Conservation (phyloP, 2,113 vertebrate species). For the Jaculus jaculus region DNA sequence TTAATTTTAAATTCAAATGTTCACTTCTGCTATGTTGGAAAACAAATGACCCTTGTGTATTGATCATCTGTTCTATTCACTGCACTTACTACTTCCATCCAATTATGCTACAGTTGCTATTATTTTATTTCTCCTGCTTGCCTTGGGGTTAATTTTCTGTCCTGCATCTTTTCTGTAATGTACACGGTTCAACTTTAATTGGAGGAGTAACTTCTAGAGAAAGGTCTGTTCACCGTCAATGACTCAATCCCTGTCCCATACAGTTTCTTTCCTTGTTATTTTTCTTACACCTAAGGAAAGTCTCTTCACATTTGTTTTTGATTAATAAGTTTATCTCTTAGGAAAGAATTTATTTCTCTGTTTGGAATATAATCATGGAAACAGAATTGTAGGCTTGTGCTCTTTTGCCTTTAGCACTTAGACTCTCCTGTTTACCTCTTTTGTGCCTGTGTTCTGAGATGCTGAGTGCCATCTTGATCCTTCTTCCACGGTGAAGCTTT, state of each 20-base stretch:
- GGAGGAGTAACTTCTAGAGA: background rate
- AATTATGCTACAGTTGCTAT: background rate
- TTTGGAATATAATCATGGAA: background rate
- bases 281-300: background rate
- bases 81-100: background rate
- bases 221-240: background rate
- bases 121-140: background rate
- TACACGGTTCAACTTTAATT: background rate
- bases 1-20: slow-evolving; percentile 12
- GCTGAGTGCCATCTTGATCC: background rate
- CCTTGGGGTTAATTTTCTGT: background rate
- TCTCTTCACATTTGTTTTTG: background rate
- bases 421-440: background rate
- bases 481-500: background rate
- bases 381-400: background rate
- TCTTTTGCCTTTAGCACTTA: background rate
- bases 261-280: background rate
- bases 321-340: background rate
- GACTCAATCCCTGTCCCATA: background rate
- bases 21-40: background rate
- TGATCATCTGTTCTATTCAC: background rate
- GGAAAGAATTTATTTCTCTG: background rate
- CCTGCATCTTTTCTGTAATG: background rate
- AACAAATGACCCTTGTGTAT: background rate
- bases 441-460: background rate